Conservation (phyloP, 37 sponge, comb jelly and placozoan species). For the Diacarnus erythraeanus region DNA sequence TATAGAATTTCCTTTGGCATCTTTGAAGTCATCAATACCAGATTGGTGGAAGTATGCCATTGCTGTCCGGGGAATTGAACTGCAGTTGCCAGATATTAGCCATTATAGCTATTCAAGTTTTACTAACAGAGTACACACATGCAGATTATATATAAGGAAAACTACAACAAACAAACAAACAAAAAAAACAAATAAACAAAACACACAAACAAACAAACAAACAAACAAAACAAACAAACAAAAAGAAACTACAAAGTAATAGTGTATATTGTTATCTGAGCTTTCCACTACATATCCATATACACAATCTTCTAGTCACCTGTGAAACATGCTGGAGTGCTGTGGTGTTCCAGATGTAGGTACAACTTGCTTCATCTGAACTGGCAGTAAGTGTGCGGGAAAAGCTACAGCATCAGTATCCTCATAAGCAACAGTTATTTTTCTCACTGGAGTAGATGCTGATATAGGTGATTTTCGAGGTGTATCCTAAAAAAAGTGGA, state of each 20-base stretch:
- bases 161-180: not conserved
- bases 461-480: not conserved
- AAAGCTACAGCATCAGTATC: not conserved
- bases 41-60: not conserved
- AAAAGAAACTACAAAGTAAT: too few species aligned
- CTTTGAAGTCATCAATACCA: not conserved
- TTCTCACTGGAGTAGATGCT: not conserved
- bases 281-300: too few species aligned
- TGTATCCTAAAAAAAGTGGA: not conserved
- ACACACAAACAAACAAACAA: not conserved
- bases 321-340: too few species aligned
- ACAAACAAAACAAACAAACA: not conserved
- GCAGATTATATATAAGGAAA: not conserved
- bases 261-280: too few species aligned
- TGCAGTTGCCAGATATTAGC: too few species aligned
- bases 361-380: not conserved
- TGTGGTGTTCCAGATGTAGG: too few species aligned
- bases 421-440: not conserved
- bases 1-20: not conserved
- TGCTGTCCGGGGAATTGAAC: not conserved
- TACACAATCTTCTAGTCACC: too few species aligned
- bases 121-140: too few species aligned
- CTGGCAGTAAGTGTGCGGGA: not conserved
- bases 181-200: not conserved
- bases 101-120: too few species aligned